phyloP scores from a whole-genome alignment of 2,113 vertebrate species.

The Plestiodon gilberti region DNA sequence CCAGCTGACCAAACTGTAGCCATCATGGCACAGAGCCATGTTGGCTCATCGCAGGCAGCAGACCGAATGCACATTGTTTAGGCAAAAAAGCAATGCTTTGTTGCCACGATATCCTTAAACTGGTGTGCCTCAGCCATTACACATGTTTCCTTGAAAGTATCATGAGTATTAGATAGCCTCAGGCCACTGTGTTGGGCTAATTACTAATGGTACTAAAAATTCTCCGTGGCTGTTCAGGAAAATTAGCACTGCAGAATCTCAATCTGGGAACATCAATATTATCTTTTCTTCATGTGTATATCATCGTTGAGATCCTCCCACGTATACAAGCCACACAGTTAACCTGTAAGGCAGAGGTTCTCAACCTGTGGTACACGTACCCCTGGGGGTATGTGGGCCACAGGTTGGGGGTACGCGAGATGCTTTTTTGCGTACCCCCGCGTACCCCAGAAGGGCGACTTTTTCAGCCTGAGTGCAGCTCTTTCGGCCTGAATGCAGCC shows the following conservation, averaged over 20 bases:
- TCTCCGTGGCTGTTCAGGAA: slow-evolving; percentile 38
- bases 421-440: no score
- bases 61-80: not conserved
- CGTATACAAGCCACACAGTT: not conserved
- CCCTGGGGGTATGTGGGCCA: no score
- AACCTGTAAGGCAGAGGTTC: not conserved
- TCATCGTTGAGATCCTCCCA: not conserved
- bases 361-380: no score
- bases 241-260: slow-evolving; percentile 50
- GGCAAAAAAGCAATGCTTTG: not conserved
- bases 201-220: slow-evolving; percentile 44
- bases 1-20: not conserved
- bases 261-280: slow-evolving; percentile 26
- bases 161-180: not conserved
- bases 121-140: not conserved
- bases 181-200: slow-evolving; percentile 53
- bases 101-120: not conserved
- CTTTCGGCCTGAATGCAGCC: no score
- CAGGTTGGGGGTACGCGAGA: no score
- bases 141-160: not conserved
- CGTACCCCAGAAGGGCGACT: no score
- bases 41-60: not conserved
- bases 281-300: slow-evolving; percentile 2
- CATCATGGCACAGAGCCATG: no score
- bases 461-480: no score